Evolutionary conservation across 2,888 invertebrate species (phyloP).

Genomic region (Smittia aterrima): DNA sequence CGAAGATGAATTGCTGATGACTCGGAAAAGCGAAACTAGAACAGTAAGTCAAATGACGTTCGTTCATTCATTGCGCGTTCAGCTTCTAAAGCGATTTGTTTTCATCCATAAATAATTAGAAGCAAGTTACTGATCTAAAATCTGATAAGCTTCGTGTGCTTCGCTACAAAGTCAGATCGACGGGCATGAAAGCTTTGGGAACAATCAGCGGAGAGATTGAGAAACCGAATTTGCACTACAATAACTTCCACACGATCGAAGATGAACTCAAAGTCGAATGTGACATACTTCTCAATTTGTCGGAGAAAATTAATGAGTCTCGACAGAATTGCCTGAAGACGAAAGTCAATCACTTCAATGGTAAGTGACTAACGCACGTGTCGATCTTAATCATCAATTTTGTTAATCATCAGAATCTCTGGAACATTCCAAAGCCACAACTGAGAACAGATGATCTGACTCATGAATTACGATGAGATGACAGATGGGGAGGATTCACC

Average conservation of each 20-base stretch:
- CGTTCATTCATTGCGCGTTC: background rate
- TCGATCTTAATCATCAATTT: no score
- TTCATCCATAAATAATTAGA: slow-evolving; percentile 1
- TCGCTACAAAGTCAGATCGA: background rate
- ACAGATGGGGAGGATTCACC: no score
- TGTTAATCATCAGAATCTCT: no score
- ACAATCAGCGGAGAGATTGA: background rate
- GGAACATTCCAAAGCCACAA: no score
- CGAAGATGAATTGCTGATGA: slow-evolving; percentile 12
- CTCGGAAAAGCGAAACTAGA: slow-evolving; percentile 30
- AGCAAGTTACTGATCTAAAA: slow-evolving; percentile 13
- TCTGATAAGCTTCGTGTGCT: slow-evolving; percentile 8
- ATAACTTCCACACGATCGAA: background rate
- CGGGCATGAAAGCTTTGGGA: background rate
- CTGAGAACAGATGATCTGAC: no score
- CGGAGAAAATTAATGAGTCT: background rate
- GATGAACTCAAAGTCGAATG: slow-evolving; percentile 31
- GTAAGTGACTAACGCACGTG: no score
- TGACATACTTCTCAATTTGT: slow-evolving; percentile 17
- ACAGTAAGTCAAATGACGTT: slow-evolving; percentile 9
- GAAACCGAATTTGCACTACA: background rate
- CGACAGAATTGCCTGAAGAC: background rate
- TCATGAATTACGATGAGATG: no score
- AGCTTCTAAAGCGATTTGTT: background rate
- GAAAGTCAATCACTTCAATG: no score